These are phyloP conservation scores for Cistogaster globosa DNA, from an alignment of 2,888 invertebrate species.

Conservation along the genomic window DNA sequence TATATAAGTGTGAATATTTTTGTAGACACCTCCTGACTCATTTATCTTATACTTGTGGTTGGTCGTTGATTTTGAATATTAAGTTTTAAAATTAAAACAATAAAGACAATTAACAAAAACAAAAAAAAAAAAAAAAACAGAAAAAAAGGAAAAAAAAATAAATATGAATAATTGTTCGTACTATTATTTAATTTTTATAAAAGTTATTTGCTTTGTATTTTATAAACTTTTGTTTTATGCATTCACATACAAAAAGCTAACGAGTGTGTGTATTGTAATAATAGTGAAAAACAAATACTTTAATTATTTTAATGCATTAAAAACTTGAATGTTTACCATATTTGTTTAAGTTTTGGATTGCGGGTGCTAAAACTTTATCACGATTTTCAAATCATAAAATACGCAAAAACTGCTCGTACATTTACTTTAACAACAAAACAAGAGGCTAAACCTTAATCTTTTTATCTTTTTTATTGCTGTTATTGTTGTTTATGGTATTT, in stretches of 20 bases:
- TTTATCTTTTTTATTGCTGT: neutral
- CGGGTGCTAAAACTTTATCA: conserved; percentile 71
- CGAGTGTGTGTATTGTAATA: conserved; percentile 5
- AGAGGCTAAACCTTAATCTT: neutral
- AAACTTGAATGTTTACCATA: conserved; percentile 29
- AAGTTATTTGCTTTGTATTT: conserved; percentile 27
- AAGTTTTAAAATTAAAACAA: conserved; percentile 51
- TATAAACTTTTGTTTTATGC: neutral
- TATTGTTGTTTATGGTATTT: conserved; percentile 23
- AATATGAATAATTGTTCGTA: conserved; percentile 49
- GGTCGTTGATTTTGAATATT: neutral
- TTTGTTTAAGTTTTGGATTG: conserved; percentile 42
- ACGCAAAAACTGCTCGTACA: conserved; percentile 65
- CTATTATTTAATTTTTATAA: conserved; percentile 51
- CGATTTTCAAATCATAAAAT: conserved; percentile 73
- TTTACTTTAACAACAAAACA: conserved; percentile 52
- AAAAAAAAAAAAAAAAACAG: too few relatives aligned
- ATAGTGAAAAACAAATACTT: conserved; percentile 25
- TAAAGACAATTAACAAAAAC: conserved; percentile 56
- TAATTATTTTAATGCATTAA: conserved; percentile 27
- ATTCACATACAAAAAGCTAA: too few relatives aligned
- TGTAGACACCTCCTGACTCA: conserved; percentile 42
- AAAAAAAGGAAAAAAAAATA: too few relatives aligned
- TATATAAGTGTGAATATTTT: neutral
- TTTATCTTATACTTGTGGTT: conserved; percentile 38